phyloP scores from a whole-genome alignment of 2,113 vertebrate genomes.

The Tretioscincus oriximinensis region DNA sequence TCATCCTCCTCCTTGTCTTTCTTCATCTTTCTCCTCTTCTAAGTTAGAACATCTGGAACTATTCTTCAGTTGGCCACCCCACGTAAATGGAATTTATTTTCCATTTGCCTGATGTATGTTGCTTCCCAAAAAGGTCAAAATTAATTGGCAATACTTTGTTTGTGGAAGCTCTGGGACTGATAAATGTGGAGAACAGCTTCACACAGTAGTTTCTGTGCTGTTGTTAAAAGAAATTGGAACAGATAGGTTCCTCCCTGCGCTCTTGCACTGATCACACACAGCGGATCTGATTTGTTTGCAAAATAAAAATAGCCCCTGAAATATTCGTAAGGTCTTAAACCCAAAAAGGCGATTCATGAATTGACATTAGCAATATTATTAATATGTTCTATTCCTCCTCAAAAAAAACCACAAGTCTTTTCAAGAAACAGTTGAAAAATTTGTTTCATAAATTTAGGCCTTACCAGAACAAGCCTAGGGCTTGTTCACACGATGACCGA shows the following conservation, averaged over 20 bases:
- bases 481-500: too few relatives aligned
- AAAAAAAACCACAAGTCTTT: too few relatives aligned
- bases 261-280: constrained; percentile 53
- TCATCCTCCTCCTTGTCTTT: constrained; percentile 10
- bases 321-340: not conserved
- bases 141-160: constrained; percentile 71
- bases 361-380: too few relatives aligned
- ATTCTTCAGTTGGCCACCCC: constrained; percentile 53
- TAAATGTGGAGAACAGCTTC: constrained; percentile 62
- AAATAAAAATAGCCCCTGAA: not conserved
- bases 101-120: constrained; percentile 66
- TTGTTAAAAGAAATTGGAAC: constrained; percentile 54
- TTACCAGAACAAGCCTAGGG: too few relatives aligned
- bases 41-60: constrained; percentile 62
- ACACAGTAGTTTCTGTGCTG: constrained; percentile 60
- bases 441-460: too few relatives aligned
- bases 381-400: too few relatives aligned
- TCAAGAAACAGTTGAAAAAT: too few relatives aligned
- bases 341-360: not conserved
- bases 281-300: constrained; percentile 30
- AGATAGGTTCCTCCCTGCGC: constrained; percentile 38
- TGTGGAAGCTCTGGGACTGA: constrained; percentile 56
- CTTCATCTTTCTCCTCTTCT: constrained; percentile 22
- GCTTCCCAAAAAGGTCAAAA: constrained; percentile 67
- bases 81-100: constrained; percentile 69